Evolutionary conservation across 2,888 invertebrate genomes (phyloP).

Genomic region (Aleiodes leptofemur): DNA sequence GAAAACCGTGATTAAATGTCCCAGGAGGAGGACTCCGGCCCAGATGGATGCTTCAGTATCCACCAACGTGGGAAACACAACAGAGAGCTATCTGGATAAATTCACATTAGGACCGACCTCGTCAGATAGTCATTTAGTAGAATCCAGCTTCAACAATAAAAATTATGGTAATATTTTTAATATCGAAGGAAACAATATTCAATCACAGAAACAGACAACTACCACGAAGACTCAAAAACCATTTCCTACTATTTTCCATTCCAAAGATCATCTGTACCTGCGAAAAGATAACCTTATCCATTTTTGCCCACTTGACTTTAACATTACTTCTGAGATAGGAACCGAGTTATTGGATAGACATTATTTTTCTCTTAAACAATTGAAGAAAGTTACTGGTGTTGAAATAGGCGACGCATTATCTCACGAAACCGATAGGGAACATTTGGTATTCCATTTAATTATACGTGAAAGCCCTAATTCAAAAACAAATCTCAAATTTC

Average conservation of each 20-base stretch:
- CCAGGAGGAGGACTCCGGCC: too few relatives aligned
- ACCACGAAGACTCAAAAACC: conserved; percentile 1
- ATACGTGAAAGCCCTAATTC: background rate
- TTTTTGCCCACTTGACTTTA: conserved; percentile 35
- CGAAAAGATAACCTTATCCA: conserved; percentile 41
- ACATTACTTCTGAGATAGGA: conserved; percentile 36
- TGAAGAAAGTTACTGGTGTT: background rate
- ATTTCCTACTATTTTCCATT: background rate
- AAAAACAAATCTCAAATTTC: background rate
- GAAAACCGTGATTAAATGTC: too few relatives aligned
- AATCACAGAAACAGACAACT: too few relatives aligned
- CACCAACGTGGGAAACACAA: too few relatives aligned
- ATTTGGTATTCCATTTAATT: conserved; percentile 31
- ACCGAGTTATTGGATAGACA: conserved; percentile 13
- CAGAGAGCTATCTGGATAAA: too few relatives aligned
- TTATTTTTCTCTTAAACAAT: conserved; percentile 11
- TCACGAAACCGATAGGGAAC: background rate
- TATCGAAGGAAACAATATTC: background rate
- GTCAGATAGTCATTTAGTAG: too few relatives aligned
- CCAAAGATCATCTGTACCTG: conserved; percentile 39
- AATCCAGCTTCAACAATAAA: too few relatives aligned
- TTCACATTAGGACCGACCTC: too few relatives aligned
- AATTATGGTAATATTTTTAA: too few relatives aligned
- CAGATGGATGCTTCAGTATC: too few relatives aligned
- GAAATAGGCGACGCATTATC: conserved; percentile 36